Conservation (phyloP, 2,113 vertebrate species). For the Crotalus viridis region DNA sequence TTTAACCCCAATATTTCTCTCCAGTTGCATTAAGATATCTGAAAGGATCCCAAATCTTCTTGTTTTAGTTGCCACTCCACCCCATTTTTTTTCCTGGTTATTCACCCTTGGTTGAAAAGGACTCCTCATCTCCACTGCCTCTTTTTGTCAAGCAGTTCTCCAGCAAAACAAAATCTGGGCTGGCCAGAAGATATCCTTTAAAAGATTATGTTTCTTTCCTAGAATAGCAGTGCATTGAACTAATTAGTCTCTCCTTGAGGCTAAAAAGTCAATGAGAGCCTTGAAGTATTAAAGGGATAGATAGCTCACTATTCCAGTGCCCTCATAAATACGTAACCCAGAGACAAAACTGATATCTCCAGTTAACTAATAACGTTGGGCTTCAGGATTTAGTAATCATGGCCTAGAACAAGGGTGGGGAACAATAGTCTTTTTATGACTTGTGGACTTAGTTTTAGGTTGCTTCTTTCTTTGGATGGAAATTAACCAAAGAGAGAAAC, state of each 20-base stretch:
- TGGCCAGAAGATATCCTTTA: not conserved
- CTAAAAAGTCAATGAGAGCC: not conserved
- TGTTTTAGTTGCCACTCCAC: not conserved
- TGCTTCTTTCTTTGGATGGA: too few species aligned
- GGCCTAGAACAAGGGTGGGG: not conserved
- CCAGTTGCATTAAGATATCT: not conserved
- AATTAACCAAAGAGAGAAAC: too few species aligned
- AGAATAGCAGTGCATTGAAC: not conserved
- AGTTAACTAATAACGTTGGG: not conserved
- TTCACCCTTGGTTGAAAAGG: not conserved
- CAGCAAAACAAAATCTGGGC: not conserved
- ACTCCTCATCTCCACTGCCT: not conserved
- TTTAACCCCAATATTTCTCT: not conserved
- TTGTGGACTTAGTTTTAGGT: not conserved
- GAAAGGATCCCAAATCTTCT: not conserved
- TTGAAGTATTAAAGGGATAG: not conserved
- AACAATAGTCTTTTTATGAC: not conserved
- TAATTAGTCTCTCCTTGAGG: not conserved
- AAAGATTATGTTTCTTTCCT: not conserved
- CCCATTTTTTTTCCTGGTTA: not conserved
- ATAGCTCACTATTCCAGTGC: not conserved
- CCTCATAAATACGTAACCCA: not conserved
- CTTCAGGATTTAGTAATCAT: not conserved
- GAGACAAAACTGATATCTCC: not conserved
- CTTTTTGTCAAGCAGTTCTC: not conserved